Evolutionary conservation across 1,140 invertebrate genomes (phyloP), one percentile per base, ranked within the genome.

Genomic region (Papilio dardanus): DNA sequence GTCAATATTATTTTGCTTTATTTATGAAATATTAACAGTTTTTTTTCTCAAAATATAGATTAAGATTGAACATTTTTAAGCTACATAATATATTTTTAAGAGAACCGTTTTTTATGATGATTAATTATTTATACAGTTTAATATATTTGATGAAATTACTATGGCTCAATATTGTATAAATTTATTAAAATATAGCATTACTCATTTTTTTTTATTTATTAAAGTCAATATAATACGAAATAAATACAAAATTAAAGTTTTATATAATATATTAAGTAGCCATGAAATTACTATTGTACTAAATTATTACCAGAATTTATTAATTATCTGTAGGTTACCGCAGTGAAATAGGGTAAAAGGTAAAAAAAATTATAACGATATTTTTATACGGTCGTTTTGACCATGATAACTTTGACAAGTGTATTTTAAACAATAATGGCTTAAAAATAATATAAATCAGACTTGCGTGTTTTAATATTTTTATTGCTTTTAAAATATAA

Each of bases 401-500:
- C 35, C 35, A 33, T 33, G 33, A 7, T 33, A 33, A 3, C 16
- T 46, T 24, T 24, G 21, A 54, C 19, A 54, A 24, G 8, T 54
- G 46, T 24, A 54, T 54, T 54, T 54, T 54, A n/a, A 19, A 46
- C 42, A 46, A n/a, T 3, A 46, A 0, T 14, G 14, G 42, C 42
- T 46, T 46, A 1, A 21, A 24, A 8, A 24, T 12, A 24, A 62
- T 16, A 62, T 58, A 50, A 62, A 33, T 46, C 16, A 35, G 40
- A 54, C n/a, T 66, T 75, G 73, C 76, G 83, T 84, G 80, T 79
- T 86, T 69, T 79, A 65, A 71, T 76, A 73, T 50, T 73, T n/a
- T 77, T 71, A 69, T 58, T 74, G 80, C 50, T 74, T 77, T 66
- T 78, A 73, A 75, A 77, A 54, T 24, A 68, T 84, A 79, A 79